Evolutionary conservation across 2,113 vertebrate genomes (phyloP), one percentile per base, ranked within the genome.

Genomic region (Tachysurus fulvidraco): DNA sequence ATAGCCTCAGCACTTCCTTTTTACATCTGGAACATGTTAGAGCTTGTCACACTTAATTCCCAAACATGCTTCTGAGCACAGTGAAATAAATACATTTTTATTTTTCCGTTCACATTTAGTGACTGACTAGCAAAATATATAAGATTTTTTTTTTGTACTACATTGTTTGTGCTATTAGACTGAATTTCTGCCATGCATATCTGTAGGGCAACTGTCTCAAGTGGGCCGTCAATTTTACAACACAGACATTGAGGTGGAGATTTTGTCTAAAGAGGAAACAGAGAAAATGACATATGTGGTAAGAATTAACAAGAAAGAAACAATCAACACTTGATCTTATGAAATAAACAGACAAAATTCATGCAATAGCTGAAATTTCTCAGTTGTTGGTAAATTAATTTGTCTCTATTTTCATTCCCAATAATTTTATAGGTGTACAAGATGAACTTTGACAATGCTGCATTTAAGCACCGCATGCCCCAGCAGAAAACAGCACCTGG

Each of bases 371-470:
- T 19, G 19, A 64, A 36, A 78, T 46, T 12, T 60, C 13, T 69
- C 17, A 13, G 0, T 7, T 13, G 12, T 30, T 84, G 1, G n/a
- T 2, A 30, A 19, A n/a, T 30, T 7, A 57, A 41, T 57, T 5
- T 30, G 60, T 73, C 54, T 79, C 12, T 79, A 5, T 81, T 59
- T 60, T 81, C 12, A 62, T 74, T 28, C 41, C 36, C 50, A 67
- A 21, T 77, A 79, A 12, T 0, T 83, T 28, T 79, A 8, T 90
- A 95, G 94, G 92, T 95, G n/a, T 95, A 95, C 78, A 95, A 95
- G 90, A 95, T 95, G 93, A 95, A 95, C 89, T 95, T 95, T 16
- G 94, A 95, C 91, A 95, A 95, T 17, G 94, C 95, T 0, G 94
- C 94, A 69, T 95, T 95, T 92, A 94, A 95, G 80, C 94, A 95